Evolutionary conservation across 2,113 vertebrate genomes (phyloP).

Genomic region (Cygnus buccinator): DNA sequence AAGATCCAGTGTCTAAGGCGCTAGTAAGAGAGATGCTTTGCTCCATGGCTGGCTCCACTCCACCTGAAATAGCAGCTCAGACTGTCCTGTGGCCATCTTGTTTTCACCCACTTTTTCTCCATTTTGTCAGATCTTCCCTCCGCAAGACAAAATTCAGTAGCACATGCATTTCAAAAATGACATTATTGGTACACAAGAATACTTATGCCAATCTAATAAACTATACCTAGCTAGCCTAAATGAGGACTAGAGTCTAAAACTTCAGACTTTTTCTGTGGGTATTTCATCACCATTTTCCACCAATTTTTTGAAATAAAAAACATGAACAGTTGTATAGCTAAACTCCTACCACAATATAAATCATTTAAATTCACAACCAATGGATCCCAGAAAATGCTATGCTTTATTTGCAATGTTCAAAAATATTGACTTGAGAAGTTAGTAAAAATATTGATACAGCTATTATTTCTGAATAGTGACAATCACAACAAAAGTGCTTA

Average conservation of each 20-base stretch:
- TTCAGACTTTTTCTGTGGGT: neutral
- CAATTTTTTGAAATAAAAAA: neutral
- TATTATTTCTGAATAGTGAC: neutral
- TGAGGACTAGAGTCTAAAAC: neutral
- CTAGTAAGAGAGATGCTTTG: neutral
- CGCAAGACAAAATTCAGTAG: neutral
- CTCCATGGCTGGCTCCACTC: neutral
- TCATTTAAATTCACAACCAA: neutral
- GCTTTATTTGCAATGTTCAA: neutral
- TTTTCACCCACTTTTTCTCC: neutral
- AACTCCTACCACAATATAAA: neutral
- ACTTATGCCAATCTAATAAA: neutral
- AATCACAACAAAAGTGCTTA: neutral
- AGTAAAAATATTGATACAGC: neutral
- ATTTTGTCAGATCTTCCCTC: neutral
- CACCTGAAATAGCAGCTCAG: neutral
- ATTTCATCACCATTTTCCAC: neutral
- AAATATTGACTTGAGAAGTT: neutral
- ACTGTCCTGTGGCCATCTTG: accelerated
- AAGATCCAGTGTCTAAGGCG: neutral
- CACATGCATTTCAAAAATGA: neutral
- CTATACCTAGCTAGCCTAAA: neutral
- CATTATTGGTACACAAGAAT: neutral
- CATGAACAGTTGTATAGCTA: neutral
- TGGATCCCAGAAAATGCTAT: neutral